These are phyloP conservation scores for Tiliacea aurago DNA, from an alignment of 2,888 invertebrate genomes.

Conservation along the genomic window DNA sequence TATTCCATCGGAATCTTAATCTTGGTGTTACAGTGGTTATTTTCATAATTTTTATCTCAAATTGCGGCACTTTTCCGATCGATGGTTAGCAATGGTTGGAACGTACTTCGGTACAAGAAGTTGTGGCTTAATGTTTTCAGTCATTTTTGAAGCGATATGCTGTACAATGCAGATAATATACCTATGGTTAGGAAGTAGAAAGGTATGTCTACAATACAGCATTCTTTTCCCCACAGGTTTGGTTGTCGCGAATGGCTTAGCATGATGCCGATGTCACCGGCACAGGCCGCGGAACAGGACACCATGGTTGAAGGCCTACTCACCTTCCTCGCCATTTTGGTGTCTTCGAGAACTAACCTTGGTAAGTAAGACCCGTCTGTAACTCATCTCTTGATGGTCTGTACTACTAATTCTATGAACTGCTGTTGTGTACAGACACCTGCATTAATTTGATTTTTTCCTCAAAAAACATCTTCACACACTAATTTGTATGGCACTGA, in stretches of 20 bases:
- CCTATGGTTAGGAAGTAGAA: too few species aligned
- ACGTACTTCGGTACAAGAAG: too few species aligned
- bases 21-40: not conserved
- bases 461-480: too few species aligned
- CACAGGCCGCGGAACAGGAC: slow-evolving; percentile 95
- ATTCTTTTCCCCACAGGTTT: slow-evolving; percentile 90
- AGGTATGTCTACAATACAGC: too few species aligned
- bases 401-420: not conserved
- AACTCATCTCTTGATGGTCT: not conserved
- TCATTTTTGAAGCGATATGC: too few species aligned
- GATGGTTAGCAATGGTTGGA: not conserved
- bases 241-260: slow-evolving; percentile 97
- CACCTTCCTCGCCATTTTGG: slow-evolving; percentile 96
- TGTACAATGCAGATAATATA: too few species aligned
- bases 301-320: slow-evolving; percentile 98
- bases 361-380: slow-evolving; percentile 86
- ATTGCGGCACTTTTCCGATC: not conserved
- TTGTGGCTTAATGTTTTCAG: too few species aligned
- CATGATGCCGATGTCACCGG: slow-evolving; percentile 92
- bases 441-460: not conserved
- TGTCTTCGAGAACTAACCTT: slow-evolving; percentile 96
- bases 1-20: not conserved
- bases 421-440: not conserved
- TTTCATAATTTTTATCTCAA: not conserved
- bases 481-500: too few species aligned